Evolutionary conservation across 2,797 vertebrate genomes (phyloP), one percentile per base, ranked within the genome.

Genomic region (Catostomus latipinnis): DNA sequence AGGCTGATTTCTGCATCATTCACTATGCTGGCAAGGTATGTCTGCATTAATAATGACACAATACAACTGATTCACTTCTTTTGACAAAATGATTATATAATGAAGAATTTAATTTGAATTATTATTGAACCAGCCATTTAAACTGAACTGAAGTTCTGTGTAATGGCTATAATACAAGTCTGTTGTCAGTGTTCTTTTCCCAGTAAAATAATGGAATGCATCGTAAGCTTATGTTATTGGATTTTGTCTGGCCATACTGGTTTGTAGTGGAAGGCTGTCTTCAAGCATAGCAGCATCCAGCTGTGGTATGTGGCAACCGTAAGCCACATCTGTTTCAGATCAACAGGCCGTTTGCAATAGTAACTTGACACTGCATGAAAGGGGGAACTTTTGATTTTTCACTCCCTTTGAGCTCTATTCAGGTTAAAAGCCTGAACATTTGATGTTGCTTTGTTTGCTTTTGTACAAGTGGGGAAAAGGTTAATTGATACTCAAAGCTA

Each of bases 1-100:
- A 98, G 89, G 97, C 97, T 0, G 98, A 99, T 86, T 98, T 99
- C 93, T 97, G 96, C 88, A 97, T 99, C 90, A 96, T 99, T 50
- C 98, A 99, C 90, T 99, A 99, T 9, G 97, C 98, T 0, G 98
- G 98, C 90, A 98, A 86, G 95, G 98, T 99, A 93, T 62, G 71
- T 12, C 56, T 77, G 9, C 6, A 52, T 66, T 79, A 0, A 14
- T 6, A n/a, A 34, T 34, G 34, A 34, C 34, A 2, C 34, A 34
- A 34, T 34, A 34, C 34, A 34, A 34, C 34, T 34, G 34, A 34
- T 34, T 34, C 34, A 34, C 34, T 34, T 34, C 34, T 34, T 34
- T 34, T 34, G 34, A 34, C 34, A 34, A 4, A 34, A 34, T 34
- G 34, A 34, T 34, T 34, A 34, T 3, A 34, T 34, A 34, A 34